Conservation (phyloP, 2,797 vertebrate species). For the Apogon talboti region DNA sequence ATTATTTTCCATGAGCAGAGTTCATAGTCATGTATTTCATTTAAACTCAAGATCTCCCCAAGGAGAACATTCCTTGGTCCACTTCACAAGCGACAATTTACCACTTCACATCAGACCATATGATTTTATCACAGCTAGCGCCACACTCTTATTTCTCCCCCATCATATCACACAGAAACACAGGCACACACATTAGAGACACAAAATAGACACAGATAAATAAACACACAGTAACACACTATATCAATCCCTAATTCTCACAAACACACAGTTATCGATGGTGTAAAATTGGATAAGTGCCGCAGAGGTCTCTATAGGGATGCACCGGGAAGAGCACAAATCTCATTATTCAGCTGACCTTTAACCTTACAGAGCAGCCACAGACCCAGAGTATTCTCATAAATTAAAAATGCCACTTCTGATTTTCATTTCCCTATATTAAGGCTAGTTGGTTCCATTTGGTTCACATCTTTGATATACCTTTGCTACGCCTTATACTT, state of each 20-base stretch:
- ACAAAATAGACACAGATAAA: slow-evolving; percentile 36
- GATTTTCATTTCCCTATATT: not conserved
- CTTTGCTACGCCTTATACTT: not conserved
- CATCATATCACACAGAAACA: slow-evolving; percentile 16
- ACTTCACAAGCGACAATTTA: slow-evolving; percentile 60
- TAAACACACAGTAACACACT: slow-evolving; percentile 30
- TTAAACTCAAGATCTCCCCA: slow-evolving; percentile 55
- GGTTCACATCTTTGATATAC: not conserved
- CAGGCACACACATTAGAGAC: slow-evolving; percentile 24
- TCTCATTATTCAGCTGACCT: slow-evolving; percentile 66
- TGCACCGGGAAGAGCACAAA: slow-evolving; percentile 44
- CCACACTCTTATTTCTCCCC: not conserved
- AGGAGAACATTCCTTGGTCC: slow-evolving; percentile 53
- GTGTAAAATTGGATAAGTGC: slow-evolving; percentile 57
- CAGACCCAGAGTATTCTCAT: slow-evolving; percentile 19
- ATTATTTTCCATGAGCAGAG: slow-evolving; percentile 19
- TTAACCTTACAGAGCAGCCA: slow-evolving; percentile 40
- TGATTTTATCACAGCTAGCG: slow-evolving; percentile 36
- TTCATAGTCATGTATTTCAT: slow-evolving; percentile 43
- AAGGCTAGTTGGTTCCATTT: slow-evolving; percentile 23
- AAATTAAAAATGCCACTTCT: slow-evolving; percentile 15
- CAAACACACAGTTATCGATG: slow-evolving; percentile 40
- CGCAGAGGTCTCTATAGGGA: slow-evolving; percentile 42
- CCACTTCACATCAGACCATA: slow-evolving; percentile 52
- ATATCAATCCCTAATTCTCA: slow-evolving; percentile 47